Evolutionary conservation across 35 echinoderm and acorn worm species (phyloP).

Genomic region (Hemicentrotus pulcherrimus): DNA sequence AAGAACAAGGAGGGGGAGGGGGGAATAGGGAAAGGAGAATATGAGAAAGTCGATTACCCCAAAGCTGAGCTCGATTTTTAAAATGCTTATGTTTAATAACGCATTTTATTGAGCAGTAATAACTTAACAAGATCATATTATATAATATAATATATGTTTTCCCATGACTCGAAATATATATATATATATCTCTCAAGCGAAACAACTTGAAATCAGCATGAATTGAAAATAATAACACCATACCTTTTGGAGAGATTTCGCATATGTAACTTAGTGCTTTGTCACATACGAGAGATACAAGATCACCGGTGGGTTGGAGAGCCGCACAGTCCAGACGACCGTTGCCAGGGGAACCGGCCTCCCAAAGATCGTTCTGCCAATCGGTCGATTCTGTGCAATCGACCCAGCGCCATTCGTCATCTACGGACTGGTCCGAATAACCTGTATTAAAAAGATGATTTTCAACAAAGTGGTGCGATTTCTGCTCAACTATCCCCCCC

Average conservation of each 20-base stretch:
- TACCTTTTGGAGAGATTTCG: constrained; percentile 63
- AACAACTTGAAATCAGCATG: not conserved
- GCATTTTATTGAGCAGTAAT: too few species aligned
- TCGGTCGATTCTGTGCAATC: constrained; percentile 57
- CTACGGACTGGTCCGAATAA: constrained; percentile 80
- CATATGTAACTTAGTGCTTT: constrained; percentile 37
- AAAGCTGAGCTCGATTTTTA: too few species aligned
- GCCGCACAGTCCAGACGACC: constrained; percentile 42
- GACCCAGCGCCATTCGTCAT: constrained; percentile 80
- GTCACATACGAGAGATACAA: constrained; percentile 62
- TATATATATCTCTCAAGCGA: too few species aligned
- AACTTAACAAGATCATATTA: not conserved
- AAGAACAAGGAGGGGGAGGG: not conserved
- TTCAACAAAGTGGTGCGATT: too few species aligned
- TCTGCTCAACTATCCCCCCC: too few species aligned
- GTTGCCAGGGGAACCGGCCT: constrained; percentile 58
- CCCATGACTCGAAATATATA: too few species aligned
- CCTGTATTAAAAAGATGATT: constrained; percentile 42
- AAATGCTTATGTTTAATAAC: too few species aligned
- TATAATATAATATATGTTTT: not conserved
- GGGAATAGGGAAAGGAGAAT: not conserved
- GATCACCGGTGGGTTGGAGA: constrained; percentile 32
- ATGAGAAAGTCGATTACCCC: too few species aligned
- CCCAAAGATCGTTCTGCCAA: constrained; percentile 74
- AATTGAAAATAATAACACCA: not conserved